phyloP scores from a whole-genome alignment of 2,797 vertebrate species.

The Tenualosa thibaudeaui region DNA sequence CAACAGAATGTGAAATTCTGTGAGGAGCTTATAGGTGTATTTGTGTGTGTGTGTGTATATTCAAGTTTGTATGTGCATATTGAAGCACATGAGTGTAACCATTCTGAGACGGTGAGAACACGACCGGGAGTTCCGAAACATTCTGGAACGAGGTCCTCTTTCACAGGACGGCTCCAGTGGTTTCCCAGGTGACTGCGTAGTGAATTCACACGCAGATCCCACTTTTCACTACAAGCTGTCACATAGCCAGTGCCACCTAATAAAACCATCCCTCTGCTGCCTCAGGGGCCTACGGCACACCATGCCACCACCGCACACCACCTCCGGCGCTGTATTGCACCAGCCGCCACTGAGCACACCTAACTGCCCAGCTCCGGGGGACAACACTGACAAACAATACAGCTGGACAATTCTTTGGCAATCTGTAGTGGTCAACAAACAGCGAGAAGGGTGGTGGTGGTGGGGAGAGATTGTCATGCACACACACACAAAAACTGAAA shows the following conservation, averaged over 20 bases:
- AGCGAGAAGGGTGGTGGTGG: not conserved
- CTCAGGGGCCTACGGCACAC: not conserved
- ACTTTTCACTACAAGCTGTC: conserved; percentile 64
- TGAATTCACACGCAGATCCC: conserved; percentile 55
- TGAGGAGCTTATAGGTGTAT: not conserved
- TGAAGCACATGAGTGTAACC: not conserved
- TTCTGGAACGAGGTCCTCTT: conserved; percentile 42
- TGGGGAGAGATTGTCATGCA: too few species aligned
- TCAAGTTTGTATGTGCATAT: not conserved
- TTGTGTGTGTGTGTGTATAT: not conserved
- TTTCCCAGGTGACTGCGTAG: conserved; percentile 56
- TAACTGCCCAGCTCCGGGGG: not conserved
- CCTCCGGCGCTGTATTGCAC: not conserved
- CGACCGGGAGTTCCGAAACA: not conserved
- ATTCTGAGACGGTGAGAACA: not conserved
- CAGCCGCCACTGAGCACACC: not conserved
- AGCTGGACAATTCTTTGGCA: not conserved
- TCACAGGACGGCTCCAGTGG: conserved; percentile 45
- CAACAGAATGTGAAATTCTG: not conserved
- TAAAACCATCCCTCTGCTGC: conserved; percentile 12
- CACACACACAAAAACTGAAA: not conserved
- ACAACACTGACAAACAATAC: not conserved
- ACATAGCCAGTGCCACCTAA: conserved; percentile 50
- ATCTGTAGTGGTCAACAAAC: not conserved
- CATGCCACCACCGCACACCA: not conserved